Conservation (phyloP, 2,797 vertebrate genomes). For the Eleutherodactylus coqui region DNA sequence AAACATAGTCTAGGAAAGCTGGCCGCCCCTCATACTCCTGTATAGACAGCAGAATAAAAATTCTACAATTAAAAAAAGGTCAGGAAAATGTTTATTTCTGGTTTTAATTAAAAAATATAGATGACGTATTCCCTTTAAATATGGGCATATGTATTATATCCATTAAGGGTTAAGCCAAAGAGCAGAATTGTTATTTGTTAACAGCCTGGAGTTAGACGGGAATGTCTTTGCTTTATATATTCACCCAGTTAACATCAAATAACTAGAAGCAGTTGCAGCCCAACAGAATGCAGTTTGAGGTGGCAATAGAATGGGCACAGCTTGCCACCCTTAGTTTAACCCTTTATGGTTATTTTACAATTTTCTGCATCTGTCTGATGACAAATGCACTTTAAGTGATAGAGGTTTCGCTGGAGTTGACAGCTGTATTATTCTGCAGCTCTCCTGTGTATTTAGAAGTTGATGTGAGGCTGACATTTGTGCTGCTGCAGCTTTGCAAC, state of each 20-base stretch:
- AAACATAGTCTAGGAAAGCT: too few relatives aligned
- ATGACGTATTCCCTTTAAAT: too few relatives aligned
- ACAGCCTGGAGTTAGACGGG: not conserved
- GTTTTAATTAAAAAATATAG: too few relatives aligned
- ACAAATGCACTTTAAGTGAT: too few relatives aligned
- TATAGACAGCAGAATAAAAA: too few relatives aligned
- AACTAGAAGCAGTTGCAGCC: not conserved
- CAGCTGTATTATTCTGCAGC: not conserved
- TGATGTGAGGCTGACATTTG: constrained; percentile 2
- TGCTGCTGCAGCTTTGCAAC: not conserved
- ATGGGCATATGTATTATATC: too few relatives aligned
- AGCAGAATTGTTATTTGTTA: not conserved
- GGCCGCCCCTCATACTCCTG: too few relatives aligned
- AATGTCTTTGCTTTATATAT: not conserved
- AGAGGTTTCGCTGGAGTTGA: not conserved
- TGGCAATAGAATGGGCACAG: not conserved
- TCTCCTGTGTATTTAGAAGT: not conserved
- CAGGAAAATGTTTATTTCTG: too few relatives aligned
- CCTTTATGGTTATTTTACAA: too few relatives aligned
- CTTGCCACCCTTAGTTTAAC: not conserved
- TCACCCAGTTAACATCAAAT: not conserved
- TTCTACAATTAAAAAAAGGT: too few relatives aligned
- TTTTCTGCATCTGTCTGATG: not conserved
- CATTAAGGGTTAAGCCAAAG: not conserved
- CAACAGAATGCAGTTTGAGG: not conserved